Evolutionary conservation across 2,888 invertebrate species (phyloP).

Genomic region (Laspeyria flexula): DNA sequence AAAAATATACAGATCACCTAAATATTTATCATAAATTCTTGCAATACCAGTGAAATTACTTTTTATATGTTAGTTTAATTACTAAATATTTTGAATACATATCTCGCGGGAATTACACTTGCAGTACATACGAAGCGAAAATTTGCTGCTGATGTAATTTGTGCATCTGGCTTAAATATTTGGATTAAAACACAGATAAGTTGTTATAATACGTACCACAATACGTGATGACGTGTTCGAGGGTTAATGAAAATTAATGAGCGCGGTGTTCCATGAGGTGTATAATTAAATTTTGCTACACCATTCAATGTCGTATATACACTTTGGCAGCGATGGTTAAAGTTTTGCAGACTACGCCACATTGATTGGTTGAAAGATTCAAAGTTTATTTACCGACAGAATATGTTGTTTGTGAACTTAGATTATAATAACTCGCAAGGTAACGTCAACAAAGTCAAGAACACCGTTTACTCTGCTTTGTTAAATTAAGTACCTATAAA

Average conservation of each 20-base stretch:
- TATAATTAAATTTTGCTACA: constrained; percentile 22
- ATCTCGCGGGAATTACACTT: not conserved
- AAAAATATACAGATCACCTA: no score
- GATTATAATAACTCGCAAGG: constrained; percentile 43
- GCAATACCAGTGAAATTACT: no score
- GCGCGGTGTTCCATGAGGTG: constrained; percentile 16
- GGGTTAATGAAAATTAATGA: constrained; percentile 16
- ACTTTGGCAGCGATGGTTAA: constrained; percentile 34
- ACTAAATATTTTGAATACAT: constrained; percentile 6
- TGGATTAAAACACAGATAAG: not conserved
- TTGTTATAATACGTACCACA: not conserved
- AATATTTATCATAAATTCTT: no score
- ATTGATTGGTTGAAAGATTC: constrained; percentile 29
- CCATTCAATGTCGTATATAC: constrained; percentile 24
- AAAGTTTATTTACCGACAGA: constrained; percentile 36
- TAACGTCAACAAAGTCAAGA: constrained; percentile 53
- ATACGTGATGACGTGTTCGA: not conserved
- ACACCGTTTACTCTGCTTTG: constrained; percentile 37
- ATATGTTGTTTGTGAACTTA: constrained; percentile 43
- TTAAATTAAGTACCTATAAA: constrained; percentile 28
- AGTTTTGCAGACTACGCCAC: constrained; percentile 31
- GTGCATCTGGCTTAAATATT: constrained; percentile 4
- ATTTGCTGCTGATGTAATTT: constrained; percentile 1
- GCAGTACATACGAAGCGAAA: not conserved
- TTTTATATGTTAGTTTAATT: not conserved